Conservation (phyloP, 2,113 vertebrate species). For the Meleagris gallopavo region DNA sequence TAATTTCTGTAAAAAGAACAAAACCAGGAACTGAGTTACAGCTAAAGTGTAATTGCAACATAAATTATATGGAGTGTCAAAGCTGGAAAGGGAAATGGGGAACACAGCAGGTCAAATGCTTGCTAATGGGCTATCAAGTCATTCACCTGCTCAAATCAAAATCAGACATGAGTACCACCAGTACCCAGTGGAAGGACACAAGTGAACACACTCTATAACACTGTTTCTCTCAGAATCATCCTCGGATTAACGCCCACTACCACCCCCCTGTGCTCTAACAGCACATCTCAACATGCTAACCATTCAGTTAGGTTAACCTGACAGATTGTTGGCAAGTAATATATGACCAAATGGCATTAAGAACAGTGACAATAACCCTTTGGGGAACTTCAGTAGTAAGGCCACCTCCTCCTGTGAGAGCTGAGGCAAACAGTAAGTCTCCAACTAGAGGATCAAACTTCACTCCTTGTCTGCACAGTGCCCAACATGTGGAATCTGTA, state of each 20-base stretch:
- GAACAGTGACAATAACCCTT: neutral
- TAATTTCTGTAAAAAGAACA: constrained; percentile 52
- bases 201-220: neutral
- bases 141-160: constrained; percentile 47
- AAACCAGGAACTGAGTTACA: constrained; percentile 50
- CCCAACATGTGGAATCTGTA: neutral
- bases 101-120: constrained; percentile 5
- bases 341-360: neutral
- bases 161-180: neutral
- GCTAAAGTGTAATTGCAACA: constrained; percentile 38
- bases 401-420: neutral
- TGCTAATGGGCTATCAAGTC: constrained; percentile 25
- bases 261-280: neutral
- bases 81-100: constrained; percentile 38
- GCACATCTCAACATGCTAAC: neutral
- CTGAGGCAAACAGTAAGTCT: neutral
- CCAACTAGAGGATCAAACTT: neutral
- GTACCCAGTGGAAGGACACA: neutral
- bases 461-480: neutral
- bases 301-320: neutral
- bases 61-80: constrained; percentile 47
- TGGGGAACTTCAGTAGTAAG: neutral
- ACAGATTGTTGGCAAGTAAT: neutral
- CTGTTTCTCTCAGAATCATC: neutral
- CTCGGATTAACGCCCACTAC: neutral